Evolutionary conservation across 2,888 invertebrate species (phyloP).

Genomic region (Holacanthella duospinosa): DNA sequence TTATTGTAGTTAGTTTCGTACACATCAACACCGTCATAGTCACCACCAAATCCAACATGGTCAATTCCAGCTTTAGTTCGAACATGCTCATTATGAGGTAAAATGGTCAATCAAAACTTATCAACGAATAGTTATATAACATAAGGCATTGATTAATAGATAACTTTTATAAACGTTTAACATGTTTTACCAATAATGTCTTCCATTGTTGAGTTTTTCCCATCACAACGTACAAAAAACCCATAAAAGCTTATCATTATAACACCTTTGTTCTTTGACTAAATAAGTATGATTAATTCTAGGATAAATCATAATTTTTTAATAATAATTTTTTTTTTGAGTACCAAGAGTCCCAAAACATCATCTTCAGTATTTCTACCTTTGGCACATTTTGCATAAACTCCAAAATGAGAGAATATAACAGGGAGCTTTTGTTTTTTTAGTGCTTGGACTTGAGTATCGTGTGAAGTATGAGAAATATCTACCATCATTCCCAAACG

Average conservation of each 20-base stretch:
- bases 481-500: constrained; percentile 59
- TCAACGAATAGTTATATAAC: too few species aligned
- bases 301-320: neutral
- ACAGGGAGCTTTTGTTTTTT: constrained; percentile 47
- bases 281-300: constrained; percentile 35
- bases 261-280: constrained; percentile 68
- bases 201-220: constrained; percentile 43
- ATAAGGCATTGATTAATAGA: constrained; percentile 52
- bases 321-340: too few species aligned
- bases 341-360: constrained; percentile 50
- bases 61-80: constrained; percentile 67
- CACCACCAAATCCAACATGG: constrained; percentile 76
- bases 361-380: constrained; percentile 52
- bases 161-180: constrained; percentile 65
- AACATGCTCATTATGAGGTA: constrained; percentile 74
- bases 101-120: too few species aligned
- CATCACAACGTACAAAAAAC: constrained; percentile 67
- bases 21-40: constrained; percentile 65
- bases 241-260: constrained; percentile 89
- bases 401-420: constrained; percentile 49
- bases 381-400: constrained; percentile 50
- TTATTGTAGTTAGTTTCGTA: too few species aligned
- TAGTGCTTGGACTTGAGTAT: constrained; percentile 53
- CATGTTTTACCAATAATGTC: neutral
- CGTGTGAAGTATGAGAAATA: constrained; percentile 52